phyloP scores from a whole-genome alignment of 2,888 invertebrate species.

The Platycheirus rosarum region DNA sequence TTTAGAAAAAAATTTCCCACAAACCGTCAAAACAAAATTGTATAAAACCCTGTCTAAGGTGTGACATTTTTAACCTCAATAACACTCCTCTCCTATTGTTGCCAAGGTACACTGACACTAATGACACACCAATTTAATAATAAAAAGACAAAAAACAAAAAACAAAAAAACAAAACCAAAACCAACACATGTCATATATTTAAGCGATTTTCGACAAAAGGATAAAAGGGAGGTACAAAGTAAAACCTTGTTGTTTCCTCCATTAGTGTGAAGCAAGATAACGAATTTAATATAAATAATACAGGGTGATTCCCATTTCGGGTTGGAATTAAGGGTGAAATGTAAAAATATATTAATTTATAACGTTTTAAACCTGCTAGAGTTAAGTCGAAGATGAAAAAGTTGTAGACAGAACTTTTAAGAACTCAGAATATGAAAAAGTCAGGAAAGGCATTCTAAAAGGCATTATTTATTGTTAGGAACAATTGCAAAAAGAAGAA shows the following conservation, averaged over 20 bases:
- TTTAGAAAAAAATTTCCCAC: background rate
- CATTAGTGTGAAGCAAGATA: conserved; percentile 56
- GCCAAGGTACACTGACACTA: background rate
- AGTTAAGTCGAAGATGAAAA: no score
- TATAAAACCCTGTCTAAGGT: background rate
- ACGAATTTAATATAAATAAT: conserved; percentile 49
- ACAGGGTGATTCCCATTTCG: no score
- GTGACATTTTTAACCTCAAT: background rate
- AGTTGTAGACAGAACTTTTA: no score
- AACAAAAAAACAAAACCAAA: background rate
- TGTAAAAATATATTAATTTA: no score
- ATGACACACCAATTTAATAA: background rate
- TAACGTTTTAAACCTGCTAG: no score
- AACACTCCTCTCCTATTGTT: background rate
- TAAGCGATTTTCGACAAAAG: background rate
- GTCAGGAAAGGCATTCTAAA: no score
- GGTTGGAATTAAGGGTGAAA: no score
- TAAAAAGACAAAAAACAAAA: background rate
- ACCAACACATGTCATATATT: conserved; percentile 2
- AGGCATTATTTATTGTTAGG: no score
- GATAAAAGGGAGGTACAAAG: conserved; percentile 39
- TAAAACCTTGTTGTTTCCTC: conserved; percentile 57
- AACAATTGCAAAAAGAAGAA: no score
- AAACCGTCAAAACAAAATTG: background rate
- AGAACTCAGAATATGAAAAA: no score